phyloP scores from a whole-genome alignment of 53 echinoderm and acorn worm species.

The Glandiceps talaboti region DNA sequence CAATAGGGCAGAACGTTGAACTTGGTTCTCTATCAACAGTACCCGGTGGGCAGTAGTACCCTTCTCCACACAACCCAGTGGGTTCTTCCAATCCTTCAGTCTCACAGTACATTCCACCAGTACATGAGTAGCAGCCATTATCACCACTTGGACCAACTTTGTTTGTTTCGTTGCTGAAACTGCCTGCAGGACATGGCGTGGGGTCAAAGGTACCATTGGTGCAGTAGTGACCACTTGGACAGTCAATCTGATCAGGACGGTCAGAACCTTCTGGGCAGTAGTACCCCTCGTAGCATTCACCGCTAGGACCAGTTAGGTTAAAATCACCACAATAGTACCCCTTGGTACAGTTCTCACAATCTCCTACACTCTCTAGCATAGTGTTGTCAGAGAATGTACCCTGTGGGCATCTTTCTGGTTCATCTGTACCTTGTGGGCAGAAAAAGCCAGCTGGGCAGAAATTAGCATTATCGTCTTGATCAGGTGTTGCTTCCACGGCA shows the following conservation, averaged over 20 bases:
- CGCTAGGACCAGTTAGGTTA: conserved; percentile 42
- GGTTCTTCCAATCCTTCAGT: conserved; percentile 87
- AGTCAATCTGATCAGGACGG: conserved; percentile 49
- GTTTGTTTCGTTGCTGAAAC: conserved; percentile 83
- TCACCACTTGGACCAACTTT: conserved; percentile 44
- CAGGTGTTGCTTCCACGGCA: conserved; percentile 59
- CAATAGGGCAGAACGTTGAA: conserved; percentile 67
- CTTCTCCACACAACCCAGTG: conserved; percentile 72
- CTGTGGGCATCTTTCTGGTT: conserved; percentile 65
- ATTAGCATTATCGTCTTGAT: conserved; percentile 40
- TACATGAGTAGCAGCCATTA: conserved; percentile 52
- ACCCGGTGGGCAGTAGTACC: conserved; percentile 94
- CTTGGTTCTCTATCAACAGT: conserved; percentile 70
- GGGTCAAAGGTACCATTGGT: conserved; percentile 97
- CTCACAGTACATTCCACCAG: conserved; percentile 88
- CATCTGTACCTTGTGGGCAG: conserved; percentile 72
- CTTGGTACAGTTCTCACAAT: conserved; percentile 70
- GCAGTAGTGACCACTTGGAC: conserved; percentile 83
- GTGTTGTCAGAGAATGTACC: conserved; percentile 62
- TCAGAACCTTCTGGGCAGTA: conserved; percentile 86
- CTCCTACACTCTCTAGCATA: conserved; percentile 25
- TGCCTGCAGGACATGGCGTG: conserved; percentile 73
- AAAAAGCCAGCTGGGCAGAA: conserved; percentile 67
- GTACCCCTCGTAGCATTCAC: conserved; percentile 61
- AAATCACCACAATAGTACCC: conserved; percentile 69